Conservation (phyloP, 2,797 vertebrate genomes). For the Cetoscarus ocellatus region DNA sequence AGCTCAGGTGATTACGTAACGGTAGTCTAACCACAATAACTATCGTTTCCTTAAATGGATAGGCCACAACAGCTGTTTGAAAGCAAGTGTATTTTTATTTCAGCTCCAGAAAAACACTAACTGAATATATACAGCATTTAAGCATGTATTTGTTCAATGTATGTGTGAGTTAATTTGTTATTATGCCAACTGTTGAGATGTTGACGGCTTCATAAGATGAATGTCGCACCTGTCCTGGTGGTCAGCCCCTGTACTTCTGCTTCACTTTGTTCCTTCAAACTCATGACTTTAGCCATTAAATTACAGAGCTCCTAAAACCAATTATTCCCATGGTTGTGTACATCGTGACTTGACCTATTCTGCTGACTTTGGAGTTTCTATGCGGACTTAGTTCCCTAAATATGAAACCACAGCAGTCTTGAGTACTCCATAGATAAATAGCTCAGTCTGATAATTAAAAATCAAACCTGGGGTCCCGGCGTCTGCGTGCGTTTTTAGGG, state of each 20-base stretch:
- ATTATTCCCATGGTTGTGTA: background rate
- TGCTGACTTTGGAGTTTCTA: slow-evolving; percentile 25
- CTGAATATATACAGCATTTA: background rate
- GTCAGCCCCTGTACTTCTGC: background rate
- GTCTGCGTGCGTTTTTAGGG: too few relatives aligned
- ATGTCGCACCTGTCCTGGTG: background rate
- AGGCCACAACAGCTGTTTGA: slow-evolving; percentile 42
- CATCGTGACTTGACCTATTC: background rate
- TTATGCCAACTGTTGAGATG: slow-evolving; percentile 10
- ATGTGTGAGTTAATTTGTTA: background rate
- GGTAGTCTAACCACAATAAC: slow-evolving; percentile 60
- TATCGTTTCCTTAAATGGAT: slow-evolving; percentile 60
- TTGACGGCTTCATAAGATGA: background rate
- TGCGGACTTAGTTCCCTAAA: too few relatives aligned
- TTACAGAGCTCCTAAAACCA: background rate
- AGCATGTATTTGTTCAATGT: background rate
- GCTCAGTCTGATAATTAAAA: too few relatives aligned
- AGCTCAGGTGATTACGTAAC: slow-evolving; percentile 78
- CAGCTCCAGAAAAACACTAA: background rate
- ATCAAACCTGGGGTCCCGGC: too few relatives aligned
- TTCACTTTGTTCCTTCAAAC: background rate
- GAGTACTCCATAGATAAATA: too few relatives aligned
- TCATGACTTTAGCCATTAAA: background rate
- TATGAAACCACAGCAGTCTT: too few relatives aligned
- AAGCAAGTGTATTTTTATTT: slow-evolving; percentile 5